phyloP scores from a whole-genome alignment of 2,113 vertebrate genomes.

The Oceanodroma tethys region DNA sequence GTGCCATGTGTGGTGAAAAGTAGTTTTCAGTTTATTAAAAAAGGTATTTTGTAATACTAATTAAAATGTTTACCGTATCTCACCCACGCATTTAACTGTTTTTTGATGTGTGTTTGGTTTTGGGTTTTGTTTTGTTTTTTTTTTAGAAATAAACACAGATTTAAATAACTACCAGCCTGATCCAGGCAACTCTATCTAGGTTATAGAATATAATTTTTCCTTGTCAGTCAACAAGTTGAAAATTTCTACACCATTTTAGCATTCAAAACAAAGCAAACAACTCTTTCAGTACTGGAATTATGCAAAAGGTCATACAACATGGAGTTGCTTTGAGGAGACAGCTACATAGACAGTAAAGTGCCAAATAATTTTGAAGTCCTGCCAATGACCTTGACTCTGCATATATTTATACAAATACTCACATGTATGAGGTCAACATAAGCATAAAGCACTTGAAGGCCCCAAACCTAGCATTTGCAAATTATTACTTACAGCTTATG shows the following conservation, averaged over 20 bases:
- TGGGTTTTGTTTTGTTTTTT: fast-evolving
- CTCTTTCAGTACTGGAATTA: background rate
- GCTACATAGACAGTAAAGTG: background rate
- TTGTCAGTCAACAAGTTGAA: background rate
- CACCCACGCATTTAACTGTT: fast-evolving
- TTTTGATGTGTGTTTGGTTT: background rate
- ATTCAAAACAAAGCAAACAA: background rate
- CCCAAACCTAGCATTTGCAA: background rate
- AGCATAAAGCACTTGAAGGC: background rate
- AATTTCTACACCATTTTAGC: background rate
- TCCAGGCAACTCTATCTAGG: background rate
- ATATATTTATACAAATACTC: background rate
- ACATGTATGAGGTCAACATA: background rate
- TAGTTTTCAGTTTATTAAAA: background rate
- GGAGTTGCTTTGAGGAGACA: background rate
- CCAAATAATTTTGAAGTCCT: background rate
- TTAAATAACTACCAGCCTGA: background rate
- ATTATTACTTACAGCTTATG: background rate
- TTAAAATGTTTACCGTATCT: background rate
- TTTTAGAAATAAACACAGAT: background rate
- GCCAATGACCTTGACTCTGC: background rate
- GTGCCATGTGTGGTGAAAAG: background rate
- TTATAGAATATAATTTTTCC: background rate
- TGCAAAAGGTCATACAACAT: background rate
- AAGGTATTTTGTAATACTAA: background rate